Evolutionary conservation across 2,888 invertebrate genomes (phyloP), one percentile per base, ranked within the genome.

Genomic region (Tupiocoris notatus): DNA sequence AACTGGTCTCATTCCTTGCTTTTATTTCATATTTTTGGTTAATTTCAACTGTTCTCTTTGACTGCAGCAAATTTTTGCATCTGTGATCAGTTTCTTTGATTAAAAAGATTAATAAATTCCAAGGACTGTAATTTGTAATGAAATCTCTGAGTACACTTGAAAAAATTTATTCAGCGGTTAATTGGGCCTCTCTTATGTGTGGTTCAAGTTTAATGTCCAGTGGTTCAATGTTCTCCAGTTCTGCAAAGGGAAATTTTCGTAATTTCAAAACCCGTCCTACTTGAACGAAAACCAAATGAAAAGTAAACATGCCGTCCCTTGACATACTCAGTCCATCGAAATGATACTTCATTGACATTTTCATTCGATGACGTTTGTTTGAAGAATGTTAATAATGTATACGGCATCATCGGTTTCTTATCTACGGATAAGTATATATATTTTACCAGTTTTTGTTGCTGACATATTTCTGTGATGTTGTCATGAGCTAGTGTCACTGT

Each of bases 381-480:
- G 25, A 56, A 17, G 67, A 67, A 67, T 56, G 56, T 17, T 54
- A 56, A 56, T 21, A 58, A 59, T 24, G 70, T 70, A 70, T 70
- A 70, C 70, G 70, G 70, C 70, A 59, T n/a, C 24, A 70, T 70
- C 59, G 70, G 70, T 70, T 70, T 70, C 70, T 24, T 58, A 70
- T 59, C 58, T 57, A 23, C 70, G 24, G 25, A 23, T 39, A 39
- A 67, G 18, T 70, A 22, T 70, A 70, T 70, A 59, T 70, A 57
- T 70, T 21, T 59, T 59, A 54, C 70, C 59, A 24, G 25, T 58
- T 70, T 70, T n/a, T 24, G 61, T 70, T 39, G 39, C 12, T 61
- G 39, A 59, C 58, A n/a, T 23, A 39, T 70, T 68, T 17, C 70
- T 70, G 59, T 59, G 59, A 70, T 59, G 39, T 39, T 18, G 23